These are phyloP conservation scores for Choristoneura rosaceana DNA, from an alignment of 2,888 invertebrate species.

Conservation along the genomic window DNA sequence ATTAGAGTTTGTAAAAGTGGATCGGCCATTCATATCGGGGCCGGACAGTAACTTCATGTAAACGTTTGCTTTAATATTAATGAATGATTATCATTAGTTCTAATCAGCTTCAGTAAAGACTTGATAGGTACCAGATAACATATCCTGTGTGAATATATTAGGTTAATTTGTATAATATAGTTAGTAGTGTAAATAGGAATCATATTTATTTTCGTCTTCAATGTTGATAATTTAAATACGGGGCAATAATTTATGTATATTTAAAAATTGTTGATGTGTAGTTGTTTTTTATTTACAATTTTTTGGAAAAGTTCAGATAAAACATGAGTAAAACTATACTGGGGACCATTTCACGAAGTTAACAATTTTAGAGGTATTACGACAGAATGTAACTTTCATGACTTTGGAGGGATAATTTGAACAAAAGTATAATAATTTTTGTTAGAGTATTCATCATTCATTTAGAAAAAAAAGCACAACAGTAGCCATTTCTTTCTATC, in stretches of 20 bases:
- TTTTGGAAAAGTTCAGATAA: not conserved
- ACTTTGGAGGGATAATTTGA: too few species aligned
- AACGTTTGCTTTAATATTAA: constrained; percentile 61
- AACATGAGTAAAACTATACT: not conserved
- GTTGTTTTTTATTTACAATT: constrained; percentile 55
- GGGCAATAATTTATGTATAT: constrained; percentile 74
- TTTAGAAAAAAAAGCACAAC: too few species aligned
- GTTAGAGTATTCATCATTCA: too few species aligned
- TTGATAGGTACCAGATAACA: constrained; percentile 77
- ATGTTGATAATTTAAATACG: constrained; percentile 53
- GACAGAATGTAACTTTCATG: too few species aligned
- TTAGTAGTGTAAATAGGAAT: constrained; percentile 73
- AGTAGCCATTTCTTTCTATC: too few species aligned
- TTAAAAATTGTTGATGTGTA: constrained; percentile 68
- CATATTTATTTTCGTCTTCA: constrained; percentile 50
- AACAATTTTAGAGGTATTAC: not conserved
- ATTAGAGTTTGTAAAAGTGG: constrained; percentile 1
- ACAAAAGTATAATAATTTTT: too few species aligned
- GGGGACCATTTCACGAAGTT: not conserved
- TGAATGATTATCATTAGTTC: constrained; percentile 66
- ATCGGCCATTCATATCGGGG: constrained; percentile 32
- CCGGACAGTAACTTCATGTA: constrained; percentile 58
- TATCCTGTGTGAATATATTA: constrained; percentile 81
- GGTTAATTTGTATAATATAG: constrained; percentile 80
- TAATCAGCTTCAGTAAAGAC: constrained; percentile 78